A percentile compares a stretch with the other conserved stretches of the same genome.
phyloP scores from a whole-genome alignment of 2,797 vertebrate genomes.

The Eulemur mongoz region DNA sequence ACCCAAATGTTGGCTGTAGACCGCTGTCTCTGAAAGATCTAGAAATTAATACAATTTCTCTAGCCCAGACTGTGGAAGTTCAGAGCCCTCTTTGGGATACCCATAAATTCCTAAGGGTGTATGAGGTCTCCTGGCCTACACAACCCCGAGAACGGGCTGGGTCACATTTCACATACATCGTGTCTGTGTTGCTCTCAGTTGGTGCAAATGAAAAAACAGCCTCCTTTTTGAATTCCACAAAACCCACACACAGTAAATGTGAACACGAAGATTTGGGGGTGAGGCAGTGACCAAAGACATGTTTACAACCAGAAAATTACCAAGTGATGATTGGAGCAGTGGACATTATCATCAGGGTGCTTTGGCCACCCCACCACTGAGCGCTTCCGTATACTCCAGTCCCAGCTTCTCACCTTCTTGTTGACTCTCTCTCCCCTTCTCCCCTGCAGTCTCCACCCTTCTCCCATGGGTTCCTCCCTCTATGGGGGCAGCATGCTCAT shows the following conservation, averaged over 20 bases:
- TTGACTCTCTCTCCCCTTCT: neutral
- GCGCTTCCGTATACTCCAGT: rapidly evolving
- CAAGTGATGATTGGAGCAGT: neutral
- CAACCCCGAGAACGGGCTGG: neutral
- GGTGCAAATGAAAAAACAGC: neutral
- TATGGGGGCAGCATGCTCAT: neutral
- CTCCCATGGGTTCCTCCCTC: neutral
- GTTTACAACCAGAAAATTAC: neutral
- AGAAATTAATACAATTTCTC: neutral
- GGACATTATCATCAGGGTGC: neutral
- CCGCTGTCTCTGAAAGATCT: neutral
- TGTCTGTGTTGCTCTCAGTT: neutral
- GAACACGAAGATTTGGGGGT: neutral
- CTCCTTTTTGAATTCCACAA: neutral
- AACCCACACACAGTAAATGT: neutral
- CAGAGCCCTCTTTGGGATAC: neutral
- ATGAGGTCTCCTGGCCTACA: neutral
- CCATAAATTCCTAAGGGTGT: neutral
- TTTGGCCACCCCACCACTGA: neutral
- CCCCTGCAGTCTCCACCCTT: neutral
- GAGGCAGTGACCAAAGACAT: too few relatives aligned
- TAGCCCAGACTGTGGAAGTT: neutral
- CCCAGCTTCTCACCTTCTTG: neutral
- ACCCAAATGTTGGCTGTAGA: neutral
- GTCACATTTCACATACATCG: too few relatives aligned